These are phyloP conservation scores for Myotis yumanensis DNA, from an alignment of 2,113 vertebrate genomes.

Conservation along the genomic window DNA sequence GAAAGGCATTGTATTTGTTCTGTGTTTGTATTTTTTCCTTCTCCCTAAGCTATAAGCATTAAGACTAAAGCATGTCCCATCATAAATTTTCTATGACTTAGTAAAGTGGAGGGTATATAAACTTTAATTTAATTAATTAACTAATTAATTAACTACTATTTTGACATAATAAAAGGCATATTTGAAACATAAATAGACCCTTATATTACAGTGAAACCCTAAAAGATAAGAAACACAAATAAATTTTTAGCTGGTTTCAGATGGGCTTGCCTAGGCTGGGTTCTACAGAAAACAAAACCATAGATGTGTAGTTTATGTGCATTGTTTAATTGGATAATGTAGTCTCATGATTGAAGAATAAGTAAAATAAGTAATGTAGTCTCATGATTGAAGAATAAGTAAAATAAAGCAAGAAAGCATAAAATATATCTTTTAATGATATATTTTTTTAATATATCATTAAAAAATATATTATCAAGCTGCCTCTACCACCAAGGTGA, in stretches of 20 bases:
- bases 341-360: background rate
- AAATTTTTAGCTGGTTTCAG: background rate
- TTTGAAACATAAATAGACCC: background rate
- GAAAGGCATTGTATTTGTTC: background rate
- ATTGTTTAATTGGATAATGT: background rate
- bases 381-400: background rate
- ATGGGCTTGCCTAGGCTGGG: background rate
- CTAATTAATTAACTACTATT: background rate
- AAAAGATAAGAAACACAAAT: background rate
- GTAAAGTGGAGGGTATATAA: background rate
- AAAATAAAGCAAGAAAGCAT: background rate
- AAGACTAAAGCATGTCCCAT: background rate
- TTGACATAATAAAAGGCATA: background rate
- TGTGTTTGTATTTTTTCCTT: background rate
- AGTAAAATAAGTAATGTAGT: background rate
- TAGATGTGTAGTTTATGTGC: rapidly evolving
- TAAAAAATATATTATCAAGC: background rate
- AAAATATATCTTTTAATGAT: no score
- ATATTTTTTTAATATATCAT: no score
- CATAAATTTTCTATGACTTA: background rate
- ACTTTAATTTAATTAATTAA: background rate
- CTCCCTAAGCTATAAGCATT: background rate
- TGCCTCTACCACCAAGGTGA: background rate
- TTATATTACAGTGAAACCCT: background rate
- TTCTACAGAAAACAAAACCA: background rate